Conservation (phyloP, 2,888 invertebrate genomes). For the Disparrhopalites patrizii region DNA sequence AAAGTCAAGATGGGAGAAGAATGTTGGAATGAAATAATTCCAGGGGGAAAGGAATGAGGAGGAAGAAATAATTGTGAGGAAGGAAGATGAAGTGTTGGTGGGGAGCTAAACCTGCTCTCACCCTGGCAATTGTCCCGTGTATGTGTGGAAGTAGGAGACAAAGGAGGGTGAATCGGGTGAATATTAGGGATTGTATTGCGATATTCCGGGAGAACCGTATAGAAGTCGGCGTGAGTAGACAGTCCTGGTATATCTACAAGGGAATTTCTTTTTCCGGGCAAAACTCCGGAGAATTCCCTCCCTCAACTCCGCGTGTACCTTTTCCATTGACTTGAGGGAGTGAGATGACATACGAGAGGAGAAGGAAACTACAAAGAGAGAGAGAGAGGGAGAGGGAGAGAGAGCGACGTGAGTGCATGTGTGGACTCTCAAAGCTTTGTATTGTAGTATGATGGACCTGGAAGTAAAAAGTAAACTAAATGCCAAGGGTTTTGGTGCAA, state of each 20-base stretch:
- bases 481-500: slow-evolving; percentile 2
- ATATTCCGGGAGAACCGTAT: not conserved
- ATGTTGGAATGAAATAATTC: not conserved
- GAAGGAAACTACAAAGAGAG: not conserved
- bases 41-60: slow-evolving; percentile 7
- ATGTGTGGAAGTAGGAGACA: not conserved
- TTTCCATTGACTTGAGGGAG: no score
- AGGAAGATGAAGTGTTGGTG: slow-evolving; percentile 1
- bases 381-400: no score
- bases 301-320: not conserved
- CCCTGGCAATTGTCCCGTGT: no score
- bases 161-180: slow-evolving; percentile 22
- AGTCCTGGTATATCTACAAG: no score
- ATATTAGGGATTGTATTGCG: slow-evolving; percentile 18
- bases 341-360: not conserved
- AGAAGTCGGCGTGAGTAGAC: no score
- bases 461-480: not conserved
- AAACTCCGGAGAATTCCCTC: not conserved
- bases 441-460: slow-evolving; percentile 14
- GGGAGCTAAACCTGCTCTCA: not conserved
- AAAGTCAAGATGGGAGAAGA: not conserved
- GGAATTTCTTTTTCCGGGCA: not conserved
- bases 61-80: not conserved
- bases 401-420: not conserved
- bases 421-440: not conserved